Base-by-base conservation (phyloP, 2,888 invertebrate species). In the Euclidia mi region DNA sequence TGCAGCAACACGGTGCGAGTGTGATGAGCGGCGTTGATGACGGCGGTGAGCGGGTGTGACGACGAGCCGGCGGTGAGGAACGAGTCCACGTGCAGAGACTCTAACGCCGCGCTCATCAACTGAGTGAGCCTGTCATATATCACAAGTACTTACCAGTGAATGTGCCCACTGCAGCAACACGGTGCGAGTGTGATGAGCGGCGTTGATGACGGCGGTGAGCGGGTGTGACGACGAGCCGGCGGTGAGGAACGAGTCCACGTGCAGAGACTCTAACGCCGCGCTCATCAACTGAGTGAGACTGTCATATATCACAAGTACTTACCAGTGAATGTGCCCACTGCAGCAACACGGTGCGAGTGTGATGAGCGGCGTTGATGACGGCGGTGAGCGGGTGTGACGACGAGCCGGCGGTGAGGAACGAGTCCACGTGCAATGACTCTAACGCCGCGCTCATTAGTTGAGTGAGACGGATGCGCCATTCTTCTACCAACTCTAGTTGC, bases 401-500 rank as follows among this genome's bases (percentile, higher is more conserved):
- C 0, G 81, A 78, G 4, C 75, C 78, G 0, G 84, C 73, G 0
- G 77, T 68, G 9, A 91, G 66, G 75, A 91, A 90, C 3, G 89
- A 79, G 37, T 88, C 86, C 3, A 83, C 78, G 0, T 75, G 61
- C 14, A 92, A 74, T 0, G 78, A 60, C 0, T 73, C 79, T 2
- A 80, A 57, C 0, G 91, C 87, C 1, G 92, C 94, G 45, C 83
- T 83, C 49, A 92, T 95, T 41, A 99, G 89, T 88, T 99, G 99
- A 4, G 98, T 95, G 42, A 99, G 94, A 42, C 99, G 96, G 10
- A 98, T 95, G 25, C 99, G 96, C 94, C 98, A 98, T 84, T 99
- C 99, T 77, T 99, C 99, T 50, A 99, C 95, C 40, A 99, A 89
- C 78, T 99, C 98, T 14, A 98, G 88, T 85, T 99, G 99, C 2